phyloP scores from a whole-genome alignment of 2,888 invertebrate species.

The Lycocerus yunnanus region DNA sequence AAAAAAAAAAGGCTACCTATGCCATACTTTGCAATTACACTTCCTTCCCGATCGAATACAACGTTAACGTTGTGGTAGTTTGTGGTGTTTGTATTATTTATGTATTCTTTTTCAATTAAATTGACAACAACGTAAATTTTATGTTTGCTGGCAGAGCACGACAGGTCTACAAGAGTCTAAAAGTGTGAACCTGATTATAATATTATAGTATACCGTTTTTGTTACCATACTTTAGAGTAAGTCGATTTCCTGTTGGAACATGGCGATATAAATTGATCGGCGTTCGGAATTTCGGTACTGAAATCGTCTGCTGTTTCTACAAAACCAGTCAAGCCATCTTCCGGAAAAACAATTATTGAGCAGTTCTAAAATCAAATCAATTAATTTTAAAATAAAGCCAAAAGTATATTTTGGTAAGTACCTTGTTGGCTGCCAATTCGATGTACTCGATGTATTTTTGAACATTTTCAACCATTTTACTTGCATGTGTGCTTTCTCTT shows the following conservation, averaged over 20 bases:
- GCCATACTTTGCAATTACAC: background rate
- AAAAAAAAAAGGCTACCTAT: background rate
- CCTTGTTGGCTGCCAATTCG: slow-evolving; percentile 13
- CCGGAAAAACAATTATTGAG: background rate
- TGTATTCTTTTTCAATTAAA: background rate
- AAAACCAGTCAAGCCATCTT: background rate
- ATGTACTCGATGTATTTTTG: slow-evolving; percentile 27
- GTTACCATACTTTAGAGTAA: background rate
- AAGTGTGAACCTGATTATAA: background rate
- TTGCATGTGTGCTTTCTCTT: background rate
- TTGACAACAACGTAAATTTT: background rate
- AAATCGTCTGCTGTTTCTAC: background rate
- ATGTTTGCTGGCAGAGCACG: background rate
- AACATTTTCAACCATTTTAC: slow-evolving; percentile 16
- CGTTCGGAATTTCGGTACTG: background rate
- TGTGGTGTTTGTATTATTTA: background rate
- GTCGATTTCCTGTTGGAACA: background rate
- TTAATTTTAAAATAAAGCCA: background rate
- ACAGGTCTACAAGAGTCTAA: background rate
- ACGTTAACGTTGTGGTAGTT: background rate
- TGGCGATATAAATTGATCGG: background rate
- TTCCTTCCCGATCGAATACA: background rate
- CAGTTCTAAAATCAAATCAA: background rate
- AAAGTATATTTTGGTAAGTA: background rate
- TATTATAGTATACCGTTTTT: background rate